These are phyloP conservation scores for Troides helena DNA, from an alignment of 2,888 invertebrate genomes.

Conservation along the genomic window DNA sequence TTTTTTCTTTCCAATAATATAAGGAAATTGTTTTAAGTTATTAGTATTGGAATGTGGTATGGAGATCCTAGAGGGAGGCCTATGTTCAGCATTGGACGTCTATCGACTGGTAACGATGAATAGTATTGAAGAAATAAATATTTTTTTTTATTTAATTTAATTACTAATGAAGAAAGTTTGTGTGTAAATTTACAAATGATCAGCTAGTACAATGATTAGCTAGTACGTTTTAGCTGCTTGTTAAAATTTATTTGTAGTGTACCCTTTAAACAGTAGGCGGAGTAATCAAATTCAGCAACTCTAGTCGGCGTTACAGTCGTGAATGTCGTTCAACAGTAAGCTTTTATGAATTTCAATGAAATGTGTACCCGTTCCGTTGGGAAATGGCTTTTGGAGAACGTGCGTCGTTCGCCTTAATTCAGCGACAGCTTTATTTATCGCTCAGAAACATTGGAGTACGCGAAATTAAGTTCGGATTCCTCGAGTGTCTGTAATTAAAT, in stretches of 20 bases:
- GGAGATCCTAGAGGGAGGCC: too few relatives aligned
- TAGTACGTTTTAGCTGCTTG: neutral
- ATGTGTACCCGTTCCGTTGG: constrained; percentile 33
- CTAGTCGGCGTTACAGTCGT: constrained; percentile 14
- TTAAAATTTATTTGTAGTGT: constrained; percentile 7
- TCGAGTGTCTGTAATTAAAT: constrained; percentile 33
- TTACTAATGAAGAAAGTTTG: too few relatives aligned
- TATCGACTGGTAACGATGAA: too few relatives aligned
- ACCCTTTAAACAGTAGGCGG: constrained; percentile 4
- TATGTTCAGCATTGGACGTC: too few relatives aligned
- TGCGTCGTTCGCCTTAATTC: constrained; percentile 32
- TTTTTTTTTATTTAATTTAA: too few relatives aligned
- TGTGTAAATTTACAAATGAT: too few relatives aligned
- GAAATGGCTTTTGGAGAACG: constrained; percentile 30
- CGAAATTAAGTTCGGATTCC: constrained; percentile 34
- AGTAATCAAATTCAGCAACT: constrained; percentile 24
- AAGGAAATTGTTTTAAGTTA: too few relatives aligned
- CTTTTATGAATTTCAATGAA: constrained; percentile 35
- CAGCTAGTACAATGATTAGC: too few relatives aligned
- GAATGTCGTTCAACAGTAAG: constrained; percentile 23
- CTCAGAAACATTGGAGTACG: constrained; percentile 33
- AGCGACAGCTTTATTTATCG: constrained; percentile 35
- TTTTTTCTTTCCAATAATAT: too few relatives aligned
- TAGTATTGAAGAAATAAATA: too few relatives aligned
- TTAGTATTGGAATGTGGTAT: too few relatives aligned